Percentiles rank a stretch among this genome's conserved stretches.
Conservation (phyloP, 2,888 invertebrate species). For the Brachyptera risi region DNA sequence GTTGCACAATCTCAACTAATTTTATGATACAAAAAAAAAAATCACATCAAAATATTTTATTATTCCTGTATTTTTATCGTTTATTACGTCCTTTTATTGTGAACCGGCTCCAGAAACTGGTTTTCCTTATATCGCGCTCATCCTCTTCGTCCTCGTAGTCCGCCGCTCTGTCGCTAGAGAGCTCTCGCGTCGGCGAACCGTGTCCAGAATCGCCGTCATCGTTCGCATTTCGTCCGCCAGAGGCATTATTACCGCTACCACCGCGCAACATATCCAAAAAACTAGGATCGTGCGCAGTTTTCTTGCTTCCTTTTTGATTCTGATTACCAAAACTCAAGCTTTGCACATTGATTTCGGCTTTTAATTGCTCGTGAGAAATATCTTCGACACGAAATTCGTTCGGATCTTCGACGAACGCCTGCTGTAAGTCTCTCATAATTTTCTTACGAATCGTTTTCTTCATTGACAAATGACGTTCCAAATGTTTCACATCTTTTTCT, state of each 20-base stretch:
- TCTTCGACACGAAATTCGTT: slow-evolving; percentile 68
- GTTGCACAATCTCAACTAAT: background rate
- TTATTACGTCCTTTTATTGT: slow-evolving; percentile 66
- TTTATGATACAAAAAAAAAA: background rate
- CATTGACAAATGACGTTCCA: slow-evolving; percentile 80
- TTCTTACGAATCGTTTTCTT: slow-evolving; percentile 82
- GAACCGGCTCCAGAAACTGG: slow-evolving; percentile 53
- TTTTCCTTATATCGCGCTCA: slow-evolving; percentile 33
- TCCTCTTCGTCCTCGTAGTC: slow-evolving; percentile 25
- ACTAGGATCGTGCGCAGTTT: slow-evolving; percentile 53
- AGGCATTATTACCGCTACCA: slow-evolving; percentile 44
- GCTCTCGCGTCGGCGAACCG: slow-evolving; percentile 43
- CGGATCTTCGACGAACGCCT: slow-evolving; percentile 65
- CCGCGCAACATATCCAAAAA: slow-evolving; percentile 65
- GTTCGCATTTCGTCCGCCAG: slow-evolving; percentile 36
- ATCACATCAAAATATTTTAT: background rate
- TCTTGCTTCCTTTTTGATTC: slow-evolving; percentile 48
- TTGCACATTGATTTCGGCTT: slow-evolving; percentile 62
- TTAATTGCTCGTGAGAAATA: slow-evolving; percentile 62
- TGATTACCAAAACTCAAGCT: slow-evolving; percentile 57
- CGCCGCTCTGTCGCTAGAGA: slow-evolving; percentile 24
- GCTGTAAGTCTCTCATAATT: slow-evolving; percentile 78
- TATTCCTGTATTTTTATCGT: no score
- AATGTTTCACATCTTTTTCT: slow-evolving; percentile 59
- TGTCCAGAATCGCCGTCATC: slow-evolving; percentile 45